phyloP scores from a whole-genome alignment of 2,113 vertebrate genomes.

The Syngnathus typhle region DNA sequence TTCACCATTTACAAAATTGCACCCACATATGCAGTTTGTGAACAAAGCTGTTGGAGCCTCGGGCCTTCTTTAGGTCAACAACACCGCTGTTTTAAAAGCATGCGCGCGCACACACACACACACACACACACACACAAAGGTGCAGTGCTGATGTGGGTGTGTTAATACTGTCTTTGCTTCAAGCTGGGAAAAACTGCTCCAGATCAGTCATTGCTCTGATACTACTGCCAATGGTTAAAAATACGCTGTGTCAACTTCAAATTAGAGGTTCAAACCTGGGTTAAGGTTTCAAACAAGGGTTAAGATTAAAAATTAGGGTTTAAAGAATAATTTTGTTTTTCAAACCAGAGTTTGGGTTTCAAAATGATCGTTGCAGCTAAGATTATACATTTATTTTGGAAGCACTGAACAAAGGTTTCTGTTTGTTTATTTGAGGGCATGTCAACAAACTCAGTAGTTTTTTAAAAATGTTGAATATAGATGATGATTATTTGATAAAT shows the following conservation, averaged over 20 bases:
- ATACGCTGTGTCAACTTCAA: neutral
- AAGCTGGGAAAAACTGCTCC: neutral
- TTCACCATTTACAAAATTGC: neutral
- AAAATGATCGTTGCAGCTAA: neutral
- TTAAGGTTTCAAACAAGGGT: neutral
- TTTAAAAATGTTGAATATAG: neutral
- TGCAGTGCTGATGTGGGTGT: slow-evolving; percentile 18
- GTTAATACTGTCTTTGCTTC: slow-evolving; percentile 16
- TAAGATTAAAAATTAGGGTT: neutral
- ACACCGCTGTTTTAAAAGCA: slow-evolving; percentile 6
- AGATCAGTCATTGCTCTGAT: neutral
- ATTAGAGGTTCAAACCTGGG: neutral
- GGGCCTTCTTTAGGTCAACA: slow-evolving; percentile 18
- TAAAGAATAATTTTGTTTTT: neutral
- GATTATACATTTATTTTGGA: too few relatives aligned
- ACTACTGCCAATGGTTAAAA: neutral
- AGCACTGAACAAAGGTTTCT: too few relatives aligned
- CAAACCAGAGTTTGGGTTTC: neutral
- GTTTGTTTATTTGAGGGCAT: neutral
- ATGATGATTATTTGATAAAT: neutral
- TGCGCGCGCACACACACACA: neutral
- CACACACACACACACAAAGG: neutral
- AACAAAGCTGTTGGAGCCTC: neutral
- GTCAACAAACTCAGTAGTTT: neutral
- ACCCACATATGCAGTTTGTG: neutral